Conservation (phyloP, 2,888 invertebrate species). For the Tachystola acroxantha region DNA sequence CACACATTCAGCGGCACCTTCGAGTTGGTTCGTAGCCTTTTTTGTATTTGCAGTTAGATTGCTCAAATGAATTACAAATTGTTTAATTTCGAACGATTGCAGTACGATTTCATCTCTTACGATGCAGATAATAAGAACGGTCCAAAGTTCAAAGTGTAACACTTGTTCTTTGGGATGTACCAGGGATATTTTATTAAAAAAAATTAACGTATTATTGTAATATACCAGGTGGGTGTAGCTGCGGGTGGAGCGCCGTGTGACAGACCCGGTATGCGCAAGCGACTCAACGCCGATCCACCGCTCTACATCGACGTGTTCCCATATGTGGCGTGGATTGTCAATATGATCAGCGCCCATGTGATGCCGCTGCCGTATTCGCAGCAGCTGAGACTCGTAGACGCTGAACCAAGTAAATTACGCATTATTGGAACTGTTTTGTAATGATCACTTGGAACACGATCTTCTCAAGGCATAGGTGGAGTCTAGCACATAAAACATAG, state of each 20-base stretch:
- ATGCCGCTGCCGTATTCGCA: constrained; percentile 52
- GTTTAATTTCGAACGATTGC: no score
- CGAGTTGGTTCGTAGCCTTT: constrained; percentile 26
- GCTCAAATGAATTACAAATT: background rate
- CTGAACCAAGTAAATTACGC: constrained; percentile 39
- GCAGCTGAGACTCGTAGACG: constrained; percentile 40
- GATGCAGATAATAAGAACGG: no score
- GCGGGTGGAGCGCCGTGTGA: constrained; percentile 47
- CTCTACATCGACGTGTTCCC: constrained; percentile 60
- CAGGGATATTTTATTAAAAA: no score
- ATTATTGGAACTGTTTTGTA: no score
- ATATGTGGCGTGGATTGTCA: constrained; percentile 55
- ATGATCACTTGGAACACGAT: no score
- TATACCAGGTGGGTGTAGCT: constrained; percentile 44
- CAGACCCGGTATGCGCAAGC: constrained; percentile 40
- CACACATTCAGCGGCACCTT: constrained; percentile 48
- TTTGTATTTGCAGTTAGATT: background rate
- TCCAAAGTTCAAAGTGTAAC: no score
- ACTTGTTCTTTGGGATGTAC: no score
- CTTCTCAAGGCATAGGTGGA: no score
- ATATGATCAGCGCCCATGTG: constrained; percentile 49
- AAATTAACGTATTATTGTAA: no score
- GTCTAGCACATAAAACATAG: no score
- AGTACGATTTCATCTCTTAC: no score
- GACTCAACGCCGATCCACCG: constrained; percentile 51